Evolutionary conservation across 2,888 invertebrate species (phyloP), one percentile per base, ranked within the genome.

Genomic region (Lycaena phlaeas): DNA sequence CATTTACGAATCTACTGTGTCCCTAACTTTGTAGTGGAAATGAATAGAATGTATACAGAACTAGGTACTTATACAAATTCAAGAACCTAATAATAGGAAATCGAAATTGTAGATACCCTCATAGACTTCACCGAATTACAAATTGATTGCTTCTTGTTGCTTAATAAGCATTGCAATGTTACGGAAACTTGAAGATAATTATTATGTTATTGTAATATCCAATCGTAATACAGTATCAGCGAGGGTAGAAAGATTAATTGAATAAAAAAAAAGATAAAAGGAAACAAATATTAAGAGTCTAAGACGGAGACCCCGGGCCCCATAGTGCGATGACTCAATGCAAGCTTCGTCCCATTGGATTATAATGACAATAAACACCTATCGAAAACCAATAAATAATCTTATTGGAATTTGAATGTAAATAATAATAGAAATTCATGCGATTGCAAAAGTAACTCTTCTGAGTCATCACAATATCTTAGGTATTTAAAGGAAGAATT

Each of bases 251-350:
- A n/a, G n/a, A n/a, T n/a, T n/a, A 31, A 18, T 11, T 12, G 9
- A 18, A 18, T 7, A 17, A 3, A 18, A 34, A 34, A 18, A 17
- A 11, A 22, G 18, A 22, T 6, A 22, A 22, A 3, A 22, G 5
- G 3, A 41, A 28, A 44, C 37, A 14, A 26, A 27, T 27, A 12
- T 28, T 11, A 9, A 17, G 4, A 30, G 14, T 25, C 26, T 7
- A 15, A 39, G 30, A 30, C 60, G 62, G 64, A 64, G 56, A 51
- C 61, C 66, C 68, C 68, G 60, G 65, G 68, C 68, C 69, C 72
- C 70, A 82, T 82, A 82, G 79, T 84, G 82, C 82, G 82, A 82
- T 82, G 82, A 84, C 82, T 81, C 82, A 82, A 82, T 84, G 82
- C 82, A 82, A 82, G 73, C 81, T 82, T 79, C 73, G 75, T 79